phyloP scores from a whole-genome alignment of 1,140 invertebrate species.

The roundworm (Caenorhabditis elegans) region WBcel235 BX284604.4:3575001-3575500 shows the following conservation, averaged over 20 bases:
- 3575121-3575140: background rate
- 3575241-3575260: conserved; percentile 72
- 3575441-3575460: too few species aligned
- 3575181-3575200: conserved; percentile 70
- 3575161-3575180: conserved; percentile 52
- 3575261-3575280: conserved; percentile 86
- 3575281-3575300: conserved; percentile 92
- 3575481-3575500: too few species aligned
- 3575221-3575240: too few species aligned
- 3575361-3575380: too few species aligned
- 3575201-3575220: too few species aligned
- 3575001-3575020: conserved; percentile 51
- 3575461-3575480: too few species aligned
- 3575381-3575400: too few species aligned
- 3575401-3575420: too few species aligned
- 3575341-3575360: too few species aligned
- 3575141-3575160: conserved; percentile 60
- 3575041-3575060: background rate
- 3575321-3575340: conserved; percentile 81
- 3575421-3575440: too few species aligned
- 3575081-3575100: background rate
- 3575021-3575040: conserved; percentile 57
- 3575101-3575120: background rate
- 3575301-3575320: conserved; percentile 95
- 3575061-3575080: background rate